These are phyloP conservation scores for Corythaixoides concolor DNA, from an alignment of 2,113 vertebrate genomes.

Conservation along the genomic window DNA sequence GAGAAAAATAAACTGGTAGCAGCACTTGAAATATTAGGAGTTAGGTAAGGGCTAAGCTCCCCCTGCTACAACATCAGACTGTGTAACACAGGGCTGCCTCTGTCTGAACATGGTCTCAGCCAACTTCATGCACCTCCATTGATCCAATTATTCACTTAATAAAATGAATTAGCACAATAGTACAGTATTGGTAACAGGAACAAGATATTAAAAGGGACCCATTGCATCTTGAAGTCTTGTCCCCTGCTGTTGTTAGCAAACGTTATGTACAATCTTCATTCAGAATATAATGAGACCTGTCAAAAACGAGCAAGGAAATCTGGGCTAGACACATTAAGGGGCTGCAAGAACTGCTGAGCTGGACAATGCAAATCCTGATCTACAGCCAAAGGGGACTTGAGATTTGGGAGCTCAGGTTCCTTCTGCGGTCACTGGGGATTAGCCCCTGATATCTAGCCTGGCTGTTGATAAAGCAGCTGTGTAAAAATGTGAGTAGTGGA, in stretches of 20 bases:
- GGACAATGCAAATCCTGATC: neutral
- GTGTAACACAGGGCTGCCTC: neutral
- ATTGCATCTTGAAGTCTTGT: neutral
- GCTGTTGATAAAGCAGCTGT: neutral
- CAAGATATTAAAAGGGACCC: neutral
- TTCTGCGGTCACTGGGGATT: neutral
- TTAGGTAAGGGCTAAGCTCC: neutral
- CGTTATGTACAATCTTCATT: neutral
- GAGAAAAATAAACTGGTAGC: constrained; percentile 62
- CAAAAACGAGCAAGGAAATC: neutral
- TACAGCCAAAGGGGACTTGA: neutral
- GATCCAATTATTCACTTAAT: neutral
- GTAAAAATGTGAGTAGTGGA: neutral
- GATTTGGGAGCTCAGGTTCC: neutral
- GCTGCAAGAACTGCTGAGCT: neutral
- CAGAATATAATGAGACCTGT: neutral
- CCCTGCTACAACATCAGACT: neutral
- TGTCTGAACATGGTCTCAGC: neutral
- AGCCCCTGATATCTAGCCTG: neutral
- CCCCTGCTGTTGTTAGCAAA: neutral
- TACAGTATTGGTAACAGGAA: neutral
- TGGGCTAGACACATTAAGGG: neutral
- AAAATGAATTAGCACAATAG: neutral
- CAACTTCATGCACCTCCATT: neutral
- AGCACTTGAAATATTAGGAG: constrained; percentile 60